phyloP scores from a whole-genome alignment of 2,113 vertebrate species.

The Condylura cristata region DNA sequence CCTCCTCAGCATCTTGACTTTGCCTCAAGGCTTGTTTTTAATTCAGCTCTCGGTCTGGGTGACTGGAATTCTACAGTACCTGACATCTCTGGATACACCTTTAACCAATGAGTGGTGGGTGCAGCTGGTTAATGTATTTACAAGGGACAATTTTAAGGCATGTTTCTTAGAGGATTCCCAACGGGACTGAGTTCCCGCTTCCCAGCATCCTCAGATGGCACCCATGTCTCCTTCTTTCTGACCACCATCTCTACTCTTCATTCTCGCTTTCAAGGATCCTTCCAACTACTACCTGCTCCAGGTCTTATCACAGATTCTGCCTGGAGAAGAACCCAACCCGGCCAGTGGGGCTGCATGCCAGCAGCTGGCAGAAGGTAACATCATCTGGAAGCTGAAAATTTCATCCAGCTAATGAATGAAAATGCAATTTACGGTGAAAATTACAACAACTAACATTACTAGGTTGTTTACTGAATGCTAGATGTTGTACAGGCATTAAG shows the following conservation, averaged over 20 bases:
- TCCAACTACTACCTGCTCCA: neutral
- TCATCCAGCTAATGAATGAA: conserved; percentile 32
- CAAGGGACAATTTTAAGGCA: neutral
- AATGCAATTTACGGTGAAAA: neutral
- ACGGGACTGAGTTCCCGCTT: neutral
- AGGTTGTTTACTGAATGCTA: conserved; percentile 17
- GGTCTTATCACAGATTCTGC: neutral
- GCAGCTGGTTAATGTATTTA: neutral
- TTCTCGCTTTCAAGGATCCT: neutral
- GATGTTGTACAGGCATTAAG: neutral
- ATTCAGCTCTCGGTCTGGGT: neutral
- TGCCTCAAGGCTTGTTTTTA: neutral
- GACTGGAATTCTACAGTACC: neutral
- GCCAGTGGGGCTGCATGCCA: neutral
- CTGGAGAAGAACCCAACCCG: neutral
- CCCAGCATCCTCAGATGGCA: neutral
- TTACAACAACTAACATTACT: neutral
- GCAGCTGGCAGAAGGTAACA: conserved; percentile 1
- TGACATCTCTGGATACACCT: neutral
- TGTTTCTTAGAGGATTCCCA: neutral
- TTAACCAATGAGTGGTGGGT: neutral
- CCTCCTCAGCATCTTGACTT: too few relatives aligned
- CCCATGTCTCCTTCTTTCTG: too few relatives aligned
- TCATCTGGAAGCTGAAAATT: neutral
- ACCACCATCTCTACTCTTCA: neutral